These are phyloP conservation scores for Tor tambroides DNA, from an alignment of 2,113 vertebrate genomes.

Conservation along the genomic window DNA sequence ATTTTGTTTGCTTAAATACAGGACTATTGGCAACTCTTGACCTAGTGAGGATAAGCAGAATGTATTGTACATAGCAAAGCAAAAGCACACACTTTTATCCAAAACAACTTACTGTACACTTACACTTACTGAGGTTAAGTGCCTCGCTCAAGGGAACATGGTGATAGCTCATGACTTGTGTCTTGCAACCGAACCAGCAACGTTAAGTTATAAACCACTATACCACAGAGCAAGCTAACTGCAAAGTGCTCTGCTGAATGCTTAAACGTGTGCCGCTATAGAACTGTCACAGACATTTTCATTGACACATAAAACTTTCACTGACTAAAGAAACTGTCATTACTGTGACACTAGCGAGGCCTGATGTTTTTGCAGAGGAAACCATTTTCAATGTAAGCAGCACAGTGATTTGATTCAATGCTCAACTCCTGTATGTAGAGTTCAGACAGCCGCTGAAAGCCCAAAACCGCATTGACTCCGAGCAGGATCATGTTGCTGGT, in stretches of 20 bases:
- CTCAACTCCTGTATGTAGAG: conserved; percentile 65
- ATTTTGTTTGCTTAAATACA: not conserved
- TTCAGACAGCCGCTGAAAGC: conserved; percentile 73
- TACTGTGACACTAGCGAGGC: conserved; percentile 68
- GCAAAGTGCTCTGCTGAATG: conserved; percentile 9
- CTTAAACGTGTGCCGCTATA: not conserved
- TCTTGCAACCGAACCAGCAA: conserved; percentile 8
- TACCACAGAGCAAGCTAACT: conserved; percentile 27
- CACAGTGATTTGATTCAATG: conserved; percentile 73
- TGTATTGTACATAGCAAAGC: not conserved
- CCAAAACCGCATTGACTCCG: conserved; percentile 69
- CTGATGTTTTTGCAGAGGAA: conserved; percentile 52
- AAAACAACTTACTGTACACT: not conserved
- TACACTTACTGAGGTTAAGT: conserved; percentile 11
- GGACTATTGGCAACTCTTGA: not conserved
- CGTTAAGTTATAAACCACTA: not conserved
- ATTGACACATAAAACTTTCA: conserved; percentile 65
- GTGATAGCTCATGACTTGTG: not conserved
- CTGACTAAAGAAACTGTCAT: conserved; percentile 69
- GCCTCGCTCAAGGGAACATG: not conserved
- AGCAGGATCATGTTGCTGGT: conserved; percentile 67
- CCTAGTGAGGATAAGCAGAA: not conserved
- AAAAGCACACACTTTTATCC: not conserved
- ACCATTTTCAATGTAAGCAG: conserved; percentile 70
- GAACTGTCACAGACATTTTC: conserved; percentile 47